Evolutionary conservation across 2,113 vertebrate species (phyloP).

Genomic region (Origma solitaria): DNA sequence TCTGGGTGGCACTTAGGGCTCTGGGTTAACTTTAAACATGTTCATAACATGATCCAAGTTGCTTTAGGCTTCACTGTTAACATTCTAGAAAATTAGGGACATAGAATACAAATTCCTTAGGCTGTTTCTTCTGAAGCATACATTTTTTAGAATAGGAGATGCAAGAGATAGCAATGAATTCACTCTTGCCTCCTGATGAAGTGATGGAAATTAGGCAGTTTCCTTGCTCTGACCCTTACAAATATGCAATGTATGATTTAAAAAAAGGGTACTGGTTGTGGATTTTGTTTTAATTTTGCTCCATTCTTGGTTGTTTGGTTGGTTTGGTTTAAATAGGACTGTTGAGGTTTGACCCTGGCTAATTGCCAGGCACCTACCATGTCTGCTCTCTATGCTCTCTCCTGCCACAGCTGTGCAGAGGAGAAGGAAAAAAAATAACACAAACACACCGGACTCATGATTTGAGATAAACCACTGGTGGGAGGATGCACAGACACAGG

Average conservation of each 20-base stretch:
- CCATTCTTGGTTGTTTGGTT: neutral
- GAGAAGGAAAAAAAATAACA: no score
- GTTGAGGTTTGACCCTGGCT: no score
- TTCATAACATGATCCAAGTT: neutral
- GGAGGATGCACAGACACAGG: no score
- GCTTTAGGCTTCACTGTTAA: neutral
- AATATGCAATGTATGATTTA: neutral
- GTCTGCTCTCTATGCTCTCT: no score
- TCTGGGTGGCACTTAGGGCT: neutral
- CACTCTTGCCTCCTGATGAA: neutral
- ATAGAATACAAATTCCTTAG: neutral
- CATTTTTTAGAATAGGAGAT: neutral
- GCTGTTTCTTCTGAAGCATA: neutral
- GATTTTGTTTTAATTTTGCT: neutral
- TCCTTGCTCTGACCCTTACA: neutral
- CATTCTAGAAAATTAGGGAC: neutral
- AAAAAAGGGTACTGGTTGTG: neutral
- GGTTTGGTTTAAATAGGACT: neutral
- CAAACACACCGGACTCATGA: no score
- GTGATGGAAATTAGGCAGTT: neutral
- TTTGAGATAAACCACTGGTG: no score
- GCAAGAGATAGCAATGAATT: neutral
- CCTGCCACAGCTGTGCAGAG: no score
- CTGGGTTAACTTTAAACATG: neutral
- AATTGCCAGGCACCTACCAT: no score